Conservation (phyloP, 2,888 invertebrate genomes). For the Druceiella hillmani region DNA sequence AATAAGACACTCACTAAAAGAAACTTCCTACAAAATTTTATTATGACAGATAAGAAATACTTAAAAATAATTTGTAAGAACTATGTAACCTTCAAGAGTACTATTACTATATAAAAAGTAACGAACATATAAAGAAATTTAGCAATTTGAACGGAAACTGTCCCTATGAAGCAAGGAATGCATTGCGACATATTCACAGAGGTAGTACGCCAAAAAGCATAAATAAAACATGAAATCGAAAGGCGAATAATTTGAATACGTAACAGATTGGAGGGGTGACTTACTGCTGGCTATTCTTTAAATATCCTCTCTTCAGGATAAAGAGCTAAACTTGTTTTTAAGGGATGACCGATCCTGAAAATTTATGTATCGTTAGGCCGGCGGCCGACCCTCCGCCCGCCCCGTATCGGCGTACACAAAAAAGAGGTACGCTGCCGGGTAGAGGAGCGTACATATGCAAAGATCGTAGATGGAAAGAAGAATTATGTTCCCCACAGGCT, state of each 20-base stretch:
- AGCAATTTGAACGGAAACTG: too few relatives aligned
- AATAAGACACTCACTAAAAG: too few relatives aligned
- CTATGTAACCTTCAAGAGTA: too few relatives aligned
- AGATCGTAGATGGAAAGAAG: conserved; percentile 50
- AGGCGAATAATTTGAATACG: conserved; percentile 51
- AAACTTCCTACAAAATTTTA: too few relatives aligned
- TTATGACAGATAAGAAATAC: too few relatives aligned
- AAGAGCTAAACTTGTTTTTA: conserved; percentile 54
- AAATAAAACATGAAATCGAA: too few relatives aligned
- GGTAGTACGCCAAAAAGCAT: too few relatives aligned
- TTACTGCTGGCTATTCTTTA: conserved; percentile 46
- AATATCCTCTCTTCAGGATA: conserved; percentile 46
- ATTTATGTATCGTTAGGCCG: conserved; percentile 53
- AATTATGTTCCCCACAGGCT: conserved; percentile 50
- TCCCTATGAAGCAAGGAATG: too few relatives aligned
- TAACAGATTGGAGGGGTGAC: conserved; percentile 48
- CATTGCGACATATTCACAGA: too few relatives aligned
- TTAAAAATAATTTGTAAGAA: too few relatives aligned
- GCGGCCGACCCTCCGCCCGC: conserved; percentile 35
- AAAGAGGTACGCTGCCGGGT: conserved; percentile 41
- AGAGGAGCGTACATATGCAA: conserved; percentile 50
- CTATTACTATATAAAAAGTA: too few relatives aligned
- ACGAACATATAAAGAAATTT: too few relatives aligned
- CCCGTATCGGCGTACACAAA: conserved; percentile 30
- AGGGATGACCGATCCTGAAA: conserved; percentile 53